Evolutionary conservation across 2,888 invertebrate genomes (phyloP).

Genomic region (Aleiodes leptofemur): DNA sequence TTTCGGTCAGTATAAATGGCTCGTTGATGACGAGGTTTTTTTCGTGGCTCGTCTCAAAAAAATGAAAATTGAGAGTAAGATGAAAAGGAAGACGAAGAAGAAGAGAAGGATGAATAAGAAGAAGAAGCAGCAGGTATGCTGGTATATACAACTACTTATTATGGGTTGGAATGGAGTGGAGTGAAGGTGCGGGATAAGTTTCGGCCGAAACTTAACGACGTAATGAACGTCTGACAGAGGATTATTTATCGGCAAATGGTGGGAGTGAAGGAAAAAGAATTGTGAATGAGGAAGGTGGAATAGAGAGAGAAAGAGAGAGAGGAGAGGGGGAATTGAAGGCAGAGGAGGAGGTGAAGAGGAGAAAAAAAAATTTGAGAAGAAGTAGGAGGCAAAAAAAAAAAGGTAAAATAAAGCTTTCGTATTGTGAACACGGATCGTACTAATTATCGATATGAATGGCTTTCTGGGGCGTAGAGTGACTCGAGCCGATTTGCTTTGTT

Average conservation of each 20-base stretch:
- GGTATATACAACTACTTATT: constrained; percentile 46
- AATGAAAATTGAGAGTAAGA: constrained; percentile 38
- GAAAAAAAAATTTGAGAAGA: constrained; percentile 40
- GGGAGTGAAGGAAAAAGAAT: constrained; percentile 48
- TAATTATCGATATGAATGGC: constrained; percentile 67
- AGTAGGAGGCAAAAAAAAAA: constrained; percentile 23
- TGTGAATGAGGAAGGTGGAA: constrained; percentile 50
- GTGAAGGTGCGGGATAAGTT: constrained; percentile 59
- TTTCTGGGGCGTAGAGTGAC: constrained; percentile 60
- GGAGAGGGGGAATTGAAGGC: constrained; percentile 43
- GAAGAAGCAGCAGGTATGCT: constrained; percentile 40
- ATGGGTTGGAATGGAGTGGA: constrained; percentile 41
- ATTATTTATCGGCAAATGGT: constrained; percentile 68
- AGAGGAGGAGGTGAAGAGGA: constrained; percentile 44
- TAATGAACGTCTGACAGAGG: constrained; percentile 71
- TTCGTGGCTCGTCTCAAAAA: not conserved
- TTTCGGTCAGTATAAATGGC: constrained; percentile 25
- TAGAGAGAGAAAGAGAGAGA: constrained; percentile 51
- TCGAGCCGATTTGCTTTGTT: constrained; percentile 62
- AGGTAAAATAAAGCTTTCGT: constrained; percentile 46
- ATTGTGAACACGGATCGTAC: constrained; percentile 65
- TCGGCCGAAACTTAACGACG: constrained; percentile 70
- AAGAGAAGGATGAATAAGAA: constrained; percentile 33
- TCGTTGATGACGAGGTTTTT: constrained; percentile 34
- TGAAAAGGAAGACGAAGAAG: constrained; percentile 38